A percentile compares a stretch with the other conserved stretches of the same genome.
Conservation (phyloP, 2,113 vertebrate species). For the Empidonax alnorum region DNA sequence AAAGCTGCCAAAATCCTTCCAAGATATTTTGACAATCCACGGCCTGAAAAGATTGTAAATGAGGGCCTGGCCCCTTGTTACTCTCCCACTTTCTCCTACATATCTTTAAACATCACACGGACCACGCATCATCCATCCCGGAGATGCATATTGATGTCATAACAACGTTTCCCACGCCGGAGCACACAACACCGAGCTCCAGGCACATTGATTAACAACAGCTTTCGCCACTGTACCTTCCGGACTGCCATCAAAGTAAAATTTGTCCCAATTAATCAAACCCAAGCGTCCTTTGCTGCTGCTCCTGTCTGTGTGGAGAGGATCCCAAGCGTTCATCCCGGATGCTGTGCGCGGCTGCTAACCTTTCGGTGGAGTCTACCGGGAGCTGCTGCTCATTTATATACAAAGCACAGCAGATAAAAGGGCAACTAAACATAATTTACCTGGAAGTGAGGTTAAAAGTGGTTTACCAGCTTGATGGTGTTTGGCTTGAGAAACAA, state of each 20-base stretch:
- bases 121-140: constrained; percentile 46
- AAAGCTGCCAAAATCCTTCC: constrained; percentile 58
- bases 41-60: constrained; percentile 66
- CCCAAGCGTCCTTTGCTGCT: constrained; percentile 40
- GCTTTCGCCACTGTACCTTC: constrained; percentile 15
- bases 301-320: background rate
- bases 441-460: constrained; percentile 48
- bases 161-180: background rate
- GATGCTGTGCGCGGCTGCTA: constrained; percentile 54
- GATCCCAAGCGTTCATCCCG: constrained; percentile 32
- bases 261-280: constrained; percentile 71
- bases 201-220: constrained; percentile 45
- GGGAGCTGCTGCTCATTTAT: constrained; percentile 63
- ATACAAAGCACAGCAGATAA: background rate
- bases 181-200: background rate
- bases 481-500: constrained; percentile 37
- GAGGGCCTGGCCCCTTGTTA: constrained; percentile 35
- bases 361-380: constrained; percentile 67
- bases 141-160: constrained; percentile 52
- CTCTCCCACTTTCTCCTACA: background rate
- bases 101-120: constrained; percentile 46
- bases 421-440: constrained; percentile 67
- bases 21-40: constrained; percentile 63
- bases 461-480: constrained; percentile 44
- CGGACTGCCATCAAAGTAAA: constrained; percentile 7